Percentiles rank a stretch among this genome's conserved stretches.
Evolutionary conservation across 2,888 invertebrate genomes (phyloP).

Genomic region (Archips xylosteana): DNA sequence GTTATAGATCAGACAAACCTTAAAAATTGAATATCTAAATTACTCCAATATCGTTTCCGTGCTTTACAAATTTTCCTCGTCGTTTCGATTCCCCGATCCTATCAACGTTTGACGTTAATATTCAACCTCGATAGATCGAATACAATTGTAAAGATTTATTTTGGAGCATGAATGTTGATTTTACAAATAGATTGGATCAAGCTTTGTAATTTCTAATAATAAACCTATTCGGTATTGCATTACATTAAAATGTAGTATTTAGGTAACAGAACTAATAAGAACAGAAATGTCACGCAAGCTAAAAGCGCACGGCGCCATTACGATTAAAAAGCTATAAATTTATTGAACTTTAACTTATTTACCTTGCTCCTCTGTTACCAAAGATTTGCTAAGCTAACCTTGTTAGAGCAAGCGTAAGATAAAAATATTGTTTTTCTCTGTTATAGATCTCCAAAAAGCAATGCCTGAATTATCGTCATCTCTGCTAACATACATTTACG

Average conservation of each 20-base stretch:
- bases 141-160: slow-evolving; percentile 12
- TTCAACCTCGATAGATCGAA: slow-evolving; percentile 25
- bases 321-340: too few species aligned
- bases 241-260: not conserved
- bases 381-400: too few species aligned
- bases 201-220: not conserved
- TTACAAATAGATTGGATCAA: slow-evolving; percentile 19
- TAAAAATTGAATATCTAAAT: not conserved
- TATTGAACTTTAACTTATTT: too few species aligned
- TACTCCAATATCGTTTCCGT: not conserved
- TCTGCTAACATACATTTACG: too few species aligned
- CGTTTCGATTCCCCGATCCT: not conserved
- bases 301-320: too few species aligned
- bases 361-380: too few species aligned
- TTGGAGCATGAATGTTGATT: slow-evolving; percentile 11
- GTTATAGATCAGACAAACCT: not conserved
- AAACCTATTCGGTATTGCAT: not conserved
- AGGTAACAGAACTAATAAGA: too few species aligned
- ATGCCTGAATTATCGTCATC: too few species aligned
- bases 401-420: too few species aligned
- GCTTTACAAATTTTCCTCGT: not conserved
- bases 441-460: too few species aligned
- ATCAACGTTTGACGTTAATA: slow-evolving; percentile 18
- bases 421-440: too few species aligned
- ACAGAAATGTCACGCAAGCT: too few species aligned